Evolutionary conservation across 2,113 vertebrate species (phyloP).

Genomic region (Euleptes europaea): DNA sequence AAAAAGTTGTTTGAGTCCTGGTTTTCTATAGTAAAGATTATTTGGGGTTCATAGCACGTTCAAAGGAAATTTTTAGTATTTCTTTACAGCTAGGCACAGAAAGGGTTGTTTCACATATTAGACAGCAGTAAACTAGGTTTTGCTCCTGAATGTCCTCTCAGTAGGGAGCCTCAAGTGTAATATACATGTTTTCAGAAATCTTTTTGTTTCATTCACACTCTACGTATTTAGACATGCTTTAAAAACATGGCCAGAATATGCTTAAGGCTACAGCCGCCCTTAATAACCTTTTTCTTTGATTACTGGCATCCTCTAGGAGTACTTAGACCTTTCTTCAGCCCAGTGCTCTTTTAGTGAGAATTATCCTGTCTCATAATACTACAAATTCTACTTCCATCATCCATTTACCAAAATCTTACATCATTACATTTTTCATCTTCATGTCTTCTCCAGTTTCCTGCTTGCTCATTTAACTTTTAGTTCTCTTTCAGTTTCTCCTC

Average conservation of each 20-base stretch:
- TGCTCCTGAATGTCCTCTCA: not conserved
- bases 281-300: conserved; percentile 14
- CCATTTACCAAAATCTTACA: not conserved
- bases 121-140: not conserved
- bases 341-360: not conserved
- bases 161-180: not conserved
- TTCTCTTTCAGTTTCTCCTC: not conserved
- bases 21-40: conserved; percentile 4
- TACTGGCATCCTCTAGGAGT: conserved; percentile 10
- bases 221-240: not conserved
- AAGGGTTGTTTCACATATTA: not conserved
- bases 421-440: conserved; percentile 1
- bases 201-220: not conserved
- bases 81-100: not conserved
- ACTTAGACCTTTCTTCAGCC: not conserved
- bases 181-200: not conserved
- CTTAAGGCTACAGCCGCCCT: not conserved
- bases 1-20: conserved; percentile 21
- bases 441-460: not conserved
- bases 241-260: not conserved
- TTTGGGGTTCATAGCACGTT: conserved; percentile 24
- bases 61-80: conserved; percentile 32
- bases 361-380: not conserved
- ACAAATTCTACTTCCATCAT: not conserved
- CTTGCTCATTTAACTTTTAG: not conserved